Percentiles rank a stretch among this genome's conserved stretches.
These are phyloP conservation scores for Cnemophilus loriae DNA, from an alignment of 2,113 vertebrate genomes.

Conservation along the genomic window DNA sequence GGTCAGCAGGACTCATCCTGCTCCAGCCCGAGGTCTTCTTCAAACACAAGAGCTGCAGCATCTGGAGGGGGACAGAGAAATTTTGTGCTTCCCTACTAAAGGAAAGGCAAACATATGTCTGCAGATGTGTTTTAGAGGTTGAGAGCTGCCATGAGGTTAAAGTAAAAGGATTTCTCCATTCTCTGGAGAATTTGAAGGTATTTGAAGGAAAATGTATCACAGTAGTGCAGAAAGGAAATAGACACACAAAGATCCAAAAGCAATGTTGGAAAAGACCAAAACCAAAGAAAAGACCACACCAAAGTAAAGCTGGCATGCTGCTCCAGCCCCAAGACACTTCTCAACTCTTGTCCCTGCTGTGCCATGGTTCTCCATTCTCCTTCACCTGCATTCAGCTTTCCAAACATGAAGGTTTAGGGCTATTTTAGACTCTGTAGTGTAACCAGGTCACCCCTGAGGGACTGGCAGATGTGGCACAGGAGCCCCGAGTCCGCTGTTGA, in stretches of 20 bases:
- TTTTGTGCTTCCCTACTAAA: not conserved
- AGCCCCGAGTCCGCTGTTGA: not conserved
- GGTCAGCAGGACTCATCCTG: not conserved
- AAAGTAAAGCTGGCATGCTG: not conserved
- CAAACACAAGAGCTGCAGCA: not conserved
- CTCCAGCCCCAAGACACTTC: not conserved
- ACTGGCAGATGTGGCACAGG: rapidly evolving
- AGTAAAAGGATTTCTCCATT: not conserved
- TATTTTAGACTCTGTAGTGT: not conserved
- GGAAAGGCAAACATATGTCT: not conserved
- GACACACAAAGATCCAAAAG: not conserved
- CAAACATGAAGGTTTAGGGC: not conserved
- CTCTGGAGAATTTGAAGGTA: not conserved
- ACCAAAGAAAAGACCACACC: not conserved
- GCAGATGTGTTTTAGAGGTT: not conserved
- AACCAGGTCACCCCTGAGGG: not conserved
- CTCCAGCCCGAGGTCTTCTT: not conserved
- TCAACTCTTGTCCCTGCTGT: rapidly evolving
- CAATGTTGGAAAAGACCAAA: not conserved
- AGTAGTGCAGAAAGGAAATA: not conserved
- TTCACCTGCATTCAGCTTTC: not conserved
- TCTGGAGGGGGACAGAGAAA: not conserved
- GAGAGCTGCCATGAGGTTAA: not conserved
- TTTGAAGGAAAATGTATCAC: not conserved
- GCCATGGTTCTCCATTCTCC: not conserved